Base-by-base conservation (phyloP, 2,888 invertebrate genomes). In the Anarsia innoxiella region DNA sequence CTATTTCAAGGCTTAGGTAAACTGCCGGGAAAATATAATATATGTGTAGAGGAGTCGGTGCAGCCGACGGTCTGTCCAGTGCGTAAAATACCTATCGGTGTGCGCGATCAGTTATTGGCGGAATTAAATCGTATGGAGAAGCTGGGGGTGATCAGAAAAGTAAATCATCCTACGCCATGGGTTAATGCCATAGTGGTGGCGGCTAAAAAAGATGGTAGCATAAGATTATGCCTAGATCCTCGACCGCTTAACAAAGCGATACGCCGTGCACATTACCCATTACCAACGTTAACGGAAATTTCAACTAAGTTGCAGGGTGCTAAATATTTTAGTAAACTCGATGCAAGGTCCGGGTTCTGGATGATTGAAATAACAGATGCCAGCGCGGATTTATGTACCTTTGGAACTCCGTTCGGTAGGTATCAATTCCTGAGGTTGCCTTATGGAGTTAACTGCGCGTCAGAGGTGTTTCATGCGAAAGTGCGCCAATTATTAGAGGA, bases 141-240 rank as follows among this genome's bases (percentile, higher is more conserved):
- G 3, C 12, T 46, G 19, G 51, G 46, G 1, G 45, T 51, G 1
- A 48, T 51, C 10, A 31, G 43, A n/a, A 48, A 47, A 12, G 48
- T 49, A 1, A 33, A 13, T 5, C 42, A 48, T 27, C 46, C 48
- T 3, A 48, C 50, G 1, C 13, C 32, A 1, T 51, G 51, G 51
- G 47, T 49, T 2, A 46, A 45, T 35, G 36, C 37, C 0, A 32
- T 51, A 6, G 46, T 47, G 10, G 12, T 51, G 1, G 42, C 41
- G 1, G 43, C 41, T 2, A 48, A 49, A 15, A 48, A 49, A 26
- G 36, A 48, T 37, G 46, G 42, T 8, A 31, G 25, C n/a, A n/a
- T 48, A 5, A 30, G 45, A 0, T 3, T 46, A 4, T 45, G 48
- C 11, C 9, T 49, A 3, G 47, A 49, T 15, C 50, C 48, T 9